Conservation (phyloP, 2,113 vertebrate species). For the Eonycteris spelaea region DNA sequence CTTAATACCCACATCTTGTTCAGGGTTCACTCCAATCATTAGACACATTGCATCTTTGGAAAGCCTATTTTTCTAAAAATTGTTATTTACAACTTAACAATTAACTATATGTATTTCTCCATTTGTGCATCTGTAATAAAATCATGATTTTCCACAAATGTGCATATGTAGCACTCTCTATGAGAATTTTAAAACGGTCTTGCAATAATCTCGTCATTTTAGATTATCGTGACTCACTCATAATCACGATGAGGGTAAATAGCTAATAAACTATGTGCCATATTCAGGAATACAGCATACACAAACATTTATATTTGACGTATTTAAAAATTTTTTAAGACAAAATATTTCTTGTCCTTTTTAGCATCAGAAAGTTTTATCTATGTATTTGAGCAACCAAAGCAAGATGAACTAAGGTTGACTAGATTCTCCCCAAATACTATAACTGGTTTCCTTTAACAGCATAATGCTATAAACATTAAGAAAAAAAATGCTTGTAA, state of each 20-base stretch:
- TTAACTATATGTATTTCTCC: neutral
- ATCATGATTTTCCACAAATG: neutral
- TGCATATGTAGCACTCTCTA: too few species aligned
- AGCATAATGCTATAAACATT: neutral
- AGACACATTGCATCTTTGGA: neutral
- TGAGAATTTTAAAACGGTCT: neutral
- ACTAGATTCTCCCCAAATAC: neutral
- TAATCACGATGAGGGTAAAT: neutral
- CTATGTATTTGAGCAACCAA: neutral
- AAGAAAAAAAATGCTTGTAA: neutral
- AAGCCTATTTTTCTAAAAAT: neutral
- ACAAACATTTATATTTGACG: neutral
- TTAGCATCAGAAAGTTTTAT: neutral
- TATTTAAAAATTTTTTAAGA: neutral
- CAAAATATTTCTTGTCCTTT: neutral
- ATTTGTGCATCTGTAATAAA: neutral
- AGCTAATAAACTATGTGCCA: neutral
- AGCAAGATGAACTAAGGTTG: neutral
- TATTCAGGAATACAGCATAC: neutral
- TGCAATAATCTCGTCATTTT: neutral
- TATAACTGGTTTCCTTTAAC: neutral
- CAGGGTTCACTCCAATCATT: neutral
- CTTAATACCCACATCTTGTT: neutral
- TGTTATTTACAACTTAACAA: neutral
- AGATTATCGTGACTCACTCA: neutral